Conservation (phyloP, 2,113 vertebrate species). For the Daphoenositta chrysoptera region DNA sequence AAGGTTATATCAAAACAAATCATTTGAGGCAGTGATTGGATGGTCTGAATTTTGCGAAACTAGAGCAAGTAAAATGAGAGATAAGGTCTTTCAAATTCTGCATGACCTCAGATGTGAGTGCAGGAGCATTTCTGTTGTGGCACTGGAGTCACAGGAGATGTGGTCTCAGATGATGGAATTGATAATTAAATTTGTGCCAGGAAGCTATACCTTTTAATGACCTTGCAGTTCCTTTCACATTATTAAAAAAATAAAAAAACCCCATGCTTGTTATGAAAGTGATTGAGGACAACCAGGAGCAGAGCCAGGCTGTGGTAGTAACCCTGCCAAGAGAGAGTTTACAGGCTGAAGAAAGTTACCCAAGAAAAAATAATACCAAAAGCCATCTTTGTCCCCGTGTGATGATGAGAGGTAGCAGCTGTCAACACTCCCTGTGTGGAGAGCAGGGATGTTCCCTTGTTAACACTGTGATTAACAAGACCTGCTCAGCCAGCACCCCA, state of each 20-base stretch:
- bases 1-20: background rate
- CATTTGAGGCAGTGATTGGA: background rate
- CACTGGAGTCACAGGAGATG: background rate
- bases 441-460: background rate
- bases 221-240: background rate
- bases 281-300: background rate
- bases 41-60: background rate
- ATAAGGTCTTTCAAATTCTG: background rate
- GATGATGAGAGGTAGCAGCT: background rate
- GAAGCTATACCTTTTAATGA: background rate
- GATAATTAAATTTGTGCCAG: background rate
- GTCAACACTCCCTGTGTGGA: fast-evolving
- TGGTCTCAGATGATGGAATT: background rate
- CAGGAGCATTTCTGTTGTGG: background rate
- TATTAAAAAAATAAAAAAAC: background rate
- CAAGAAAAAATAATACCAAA: background rate
- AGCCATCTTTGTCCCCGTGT: fast-evolving
- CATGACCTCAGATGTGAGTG: background rate
- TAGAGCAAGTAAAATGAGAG: background rate
- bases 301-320: background rate
- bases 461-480: background rate
- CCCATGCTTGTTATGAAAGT: background rate
- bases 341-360: background rate
- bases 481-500: fast-evolving
- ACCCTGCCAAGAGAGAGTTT: background rate